These are phyloP conservation scores for Microcebus griseorufus DNA, from an alignment of 2,113 vertebrate genomes.

Conservation along the genomic window DNA sequence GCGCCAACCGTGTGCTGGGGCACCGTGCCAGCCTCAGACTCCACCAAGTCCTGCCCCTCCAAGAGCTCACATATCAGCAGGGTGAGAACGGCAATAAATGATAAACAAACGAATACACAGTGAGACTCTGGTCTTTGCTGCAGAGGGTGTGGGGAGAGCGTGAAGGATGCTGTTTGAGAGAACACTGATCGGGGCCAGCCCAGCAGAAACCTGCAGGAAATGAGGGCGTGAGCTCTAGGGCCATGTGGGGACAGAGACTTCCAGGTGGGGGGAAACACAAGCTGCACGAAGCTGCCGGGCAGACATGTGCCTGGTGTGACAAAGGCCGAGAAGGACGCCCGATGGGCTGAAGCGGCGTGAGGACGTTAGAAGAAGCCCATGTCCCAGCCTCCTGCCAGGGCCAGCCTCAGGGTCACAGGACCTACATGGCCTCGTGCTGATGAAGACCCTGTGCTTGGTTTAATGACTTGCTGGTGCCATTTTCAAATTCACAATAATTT, in stretches of 20 bases:
- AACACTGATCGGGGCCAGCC: background rate
- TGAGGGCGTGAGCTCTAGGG: too few species aligned
- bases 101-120: background rate
- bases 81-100: rapidly evolving
- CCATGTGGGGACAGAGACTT: background rate
- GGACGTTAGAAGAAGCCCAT: rapidly evolving
- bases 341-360: rapidly evolving
- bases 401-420: background rate
- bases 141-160: background rate
- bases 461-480: background rate
- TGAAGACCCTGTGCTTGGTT: background rate
- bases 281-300: background rate
- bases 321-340: rapidly evolving
- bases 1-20: rapidly evolving
- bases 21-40: rapidly evolving
- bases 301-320: background rate
- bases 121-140: background rate
- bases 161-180: background rate
- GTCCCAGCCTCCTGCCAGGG: background rate
- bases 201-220: background rate
- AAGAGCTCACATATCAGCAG: rapidly evolving
- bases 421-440: background rate
- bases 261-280: background rate
- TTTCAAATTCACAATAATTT: background rate
- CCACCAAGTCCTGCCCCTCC: rapidly evolving